Conservation (phyloP, 2,113 vertebrate species). For the Glaucidium brasilianum region DNA sequence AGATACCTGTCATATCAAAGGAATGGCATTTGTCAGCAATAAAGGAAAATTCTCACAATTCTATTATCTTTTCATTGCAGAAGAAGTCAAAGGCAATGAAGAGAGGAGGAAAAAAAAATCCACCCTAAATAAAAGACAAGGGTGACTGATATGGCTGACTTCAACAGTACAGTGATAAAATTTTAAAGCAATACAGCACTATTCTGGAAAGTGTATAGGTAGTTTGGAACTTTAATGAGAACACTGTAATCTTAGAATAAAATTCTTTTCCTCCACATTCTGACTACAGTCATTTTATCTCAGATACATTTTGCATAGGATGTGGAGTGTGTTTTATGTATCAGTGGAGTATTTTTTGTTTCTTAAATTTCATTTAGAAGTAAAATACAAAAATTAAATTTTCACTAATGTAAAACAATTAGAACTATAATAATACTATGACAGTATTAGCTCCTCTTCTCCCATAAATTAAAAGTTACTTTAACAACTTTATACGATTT, state of each 20-base stretch:
- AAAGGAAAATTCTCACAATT: background rate
- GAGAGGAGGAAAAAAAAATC: background rate
- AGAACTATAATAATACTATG: background rate
- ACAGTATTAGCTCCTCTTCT: background rate
- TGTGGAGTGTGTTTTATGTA: background rate
- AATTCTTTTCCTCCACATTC: background rate
- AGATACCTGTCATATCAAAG: background rate
- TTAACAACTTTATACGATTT: background rate
- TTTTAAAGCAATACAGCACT: background rate
- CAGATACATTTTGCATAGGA: background rate
- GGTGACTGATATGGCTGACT: background rate
- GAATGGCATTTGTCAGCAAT: background rate
- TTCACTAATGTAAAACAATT: background rate
- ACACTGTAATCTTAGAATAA: conserved; percentile 8
- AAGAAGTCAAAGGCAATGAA: background rate
- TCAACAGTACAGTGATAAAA: background rate
- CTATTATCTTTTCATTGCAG: background rate
- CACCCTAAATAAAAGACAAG: background rate
- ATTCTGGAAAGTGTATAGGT: background rate
- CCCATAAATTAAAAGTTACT: background rate
- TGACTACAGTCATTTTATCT: background rate
- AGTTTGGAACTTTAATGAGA: background rate
- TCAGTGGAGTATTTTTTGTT: background rate
- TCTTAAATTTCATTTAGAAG: background rate
- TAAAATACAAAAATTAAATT: background rate